Evolutionary conservation across 2,113 vertebrate genomes (phyloP).

Genomic region (Mus musculus): DNA sequence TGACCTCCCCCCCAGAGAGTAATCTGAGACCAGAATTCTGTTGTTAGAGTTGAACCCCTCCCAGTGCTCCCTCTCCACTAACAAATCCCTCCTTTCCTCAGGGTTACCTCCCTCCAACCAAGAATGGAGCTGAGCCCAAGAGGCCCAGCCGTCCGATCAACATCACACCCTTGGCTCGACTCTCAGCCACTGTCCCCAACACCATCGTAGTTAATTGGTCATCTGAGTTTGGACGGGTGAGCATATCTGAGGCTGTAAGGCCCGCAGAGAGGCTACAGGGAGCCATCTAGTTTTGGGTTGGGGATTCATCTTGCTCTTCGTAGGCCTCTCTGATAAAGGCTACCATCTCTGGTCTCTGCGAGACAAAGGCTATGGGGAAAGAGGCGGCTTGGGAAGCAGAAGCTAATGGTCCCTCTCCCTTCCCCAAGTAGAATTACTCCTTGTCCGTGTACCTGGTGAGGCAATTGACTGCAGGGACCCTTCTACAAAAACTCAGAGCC

Average conservation of each 20-base stretch:
- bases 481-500: constrained; percentile 88
- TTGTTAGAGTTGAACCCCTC: background rate
- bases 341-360: background rate
- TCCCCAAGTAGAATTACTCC: constrained; percentile 86
- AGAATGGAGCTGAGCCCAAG: constrained; percentile 87
- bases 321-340: background rate
- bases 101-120: constrained; percentile 89
- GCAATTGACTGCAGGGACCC: constrained; percentile 86
- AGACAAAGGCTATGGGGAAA: background rate
- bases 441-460: constrained; percentile 90
- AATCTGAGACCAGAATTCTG: background rate
- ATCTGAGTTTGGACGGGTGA: constrained; percentile 88
- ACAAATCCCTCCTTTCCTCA: constrained; percentile 47
- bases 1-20: background rate
- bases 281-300: background rate
- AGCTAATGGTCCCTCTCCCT: constrained; percentile 21
- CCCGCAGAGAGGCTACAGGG: background rate
- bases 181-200: constrained; percentile 87
- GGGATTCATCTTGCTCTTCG: background rate
- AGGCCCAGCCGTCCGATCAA: constrained; percentile 88
- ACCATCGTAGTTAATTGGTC: constrained; percentile 89
- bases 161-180: constrained; percentile 86
- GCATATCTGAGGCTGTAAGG: constrained; percentile 37
- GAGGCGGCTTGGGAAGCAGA: background rate
- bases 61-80: background rate